Evolutionary conservation across 64 coral and sea anemone species (phyloP).

Genomic region (Stichodactyla mertensii): DNA sequence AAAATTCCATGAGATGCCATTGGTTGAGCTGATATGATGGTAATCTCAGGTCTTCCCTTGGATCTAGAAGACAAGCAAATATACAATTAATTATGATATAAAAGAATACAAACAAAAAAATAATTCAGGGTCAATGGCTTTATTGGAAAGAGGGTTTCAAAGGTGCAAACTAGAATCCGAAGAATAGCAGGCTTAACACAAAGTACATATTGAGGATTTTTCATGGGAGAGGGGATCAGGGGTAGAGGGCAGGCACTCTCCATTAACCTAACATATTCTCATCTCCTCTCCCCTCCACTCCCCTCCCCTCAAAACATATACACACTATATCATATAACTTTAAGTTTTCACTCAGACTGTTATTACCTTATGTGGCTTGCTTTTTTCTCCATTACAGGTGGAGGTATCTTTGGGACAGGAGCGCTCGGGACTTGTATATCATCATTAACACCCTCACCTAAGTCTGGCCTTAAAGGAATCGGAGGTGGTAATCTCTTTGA

Average conservation of each 20-base stretch:
- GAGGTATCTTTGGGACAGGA: slow-evolving; percentile 5
- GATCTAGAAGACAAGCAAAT: background rate
- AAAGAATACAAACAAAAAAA: background rate
- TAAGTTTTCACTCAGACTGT: too few relatives aligned
- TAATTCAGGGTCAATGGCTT: too few relatives aligned
- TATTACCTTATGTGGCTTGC: background rate
- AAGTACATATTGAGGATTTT: background rate
- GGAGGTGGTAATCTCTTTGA: slow-evolving; percentile 36
- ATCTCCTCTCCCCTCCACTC: too few relatives aligned
- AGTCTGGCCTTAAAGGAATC: slow-evolving; percentile 43
- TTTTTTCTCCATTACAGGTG: background rate
- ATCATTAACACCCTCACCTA: slow-evolving; percentile 37
- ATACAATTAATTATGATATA: background rate
- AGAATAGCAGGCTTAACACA: too few relatives aligned
- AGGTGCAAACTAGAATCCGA: too few relatives aligned
- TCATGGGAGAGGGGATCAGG: background rate
- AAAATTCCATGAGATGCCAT: slow-evolving; percentile 43
- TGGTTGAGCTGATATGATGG: slow-evolving; percentile 77
- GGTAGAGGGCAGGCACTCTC: too few relatives aligned
- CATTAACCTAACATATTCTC: too few relatives aligned
- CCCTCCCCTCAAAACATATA: too few relatives aligned
- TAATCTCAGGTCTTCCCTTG: slow-evolving; percentile 76
- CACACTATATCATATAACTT: too few relatives aligned
- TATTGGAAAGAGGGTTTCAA: too few relatives aligned
- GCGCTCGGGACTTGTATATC: background rate